Evolutionary conservation across 2,797 vertebrate species (phyloP), one percentile per base, ranked within the genome.

Genomic region (Sorex maritimensis): DNA sequence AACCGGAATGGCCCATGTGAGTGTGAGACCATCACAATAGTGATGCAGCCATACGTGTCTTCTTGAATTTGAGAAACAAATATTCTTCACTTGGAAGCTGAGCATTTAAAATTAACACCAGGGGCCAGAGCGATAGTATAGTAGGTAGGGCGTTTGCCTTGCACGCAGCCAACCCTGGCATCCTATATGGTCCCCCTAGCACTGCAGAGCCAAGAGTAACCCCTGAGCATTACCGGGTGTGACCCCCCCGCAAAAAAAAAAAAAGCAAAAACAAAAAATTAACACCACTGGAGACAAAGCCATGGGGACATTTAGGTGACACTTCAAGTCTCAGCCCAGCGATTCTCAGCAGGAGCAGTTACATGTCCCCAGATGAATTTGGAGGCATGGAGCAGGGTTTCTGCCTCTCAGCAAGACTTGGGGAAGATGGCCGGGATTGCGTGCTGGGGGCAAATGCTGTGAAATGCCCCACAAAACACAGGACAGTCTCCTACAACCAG

Each of bases 51-150:
- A 34, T 41, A 8, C 1, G n/a, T 75, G 63, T 85, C 79, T 68
- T 69, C 89, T 58, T 92, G 73, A 81, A 1, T 49, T 69, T 93
- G 88, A 88, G 87, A 91, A 74, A 55, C 30, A 81, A 93, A 84
- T 49, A 2, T 58, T 6, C 23, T 14, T 34, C 49, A 58, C 19
- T 58, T 0, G 49, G 41, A 84, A 49, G 28, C 84, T 1, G 61
- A 74, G 34, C 71, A 61, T 6, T 77, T 72, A 73, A 92, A 77
- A 30, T 55, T 21, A 84, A 67, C 28, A 79, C 72, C 82, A 30
- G 0, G 38, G 30, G 78, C 41, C 7, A 4, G 41, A 44, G 41
- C 7, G 7, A 7, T 44, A 44, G 41, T 44, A 44, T 7, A 44
- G 41, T 44, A 7, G 3, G 41, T 44, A 44, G 41, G 41, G 41